A percentile compares a stretch with the other conserved stretches of the same genome.
Evolutionary conservation across 2,888 invertebrate species (phyloP).

Genomic region (Lomographa bimaculata): DNA sequence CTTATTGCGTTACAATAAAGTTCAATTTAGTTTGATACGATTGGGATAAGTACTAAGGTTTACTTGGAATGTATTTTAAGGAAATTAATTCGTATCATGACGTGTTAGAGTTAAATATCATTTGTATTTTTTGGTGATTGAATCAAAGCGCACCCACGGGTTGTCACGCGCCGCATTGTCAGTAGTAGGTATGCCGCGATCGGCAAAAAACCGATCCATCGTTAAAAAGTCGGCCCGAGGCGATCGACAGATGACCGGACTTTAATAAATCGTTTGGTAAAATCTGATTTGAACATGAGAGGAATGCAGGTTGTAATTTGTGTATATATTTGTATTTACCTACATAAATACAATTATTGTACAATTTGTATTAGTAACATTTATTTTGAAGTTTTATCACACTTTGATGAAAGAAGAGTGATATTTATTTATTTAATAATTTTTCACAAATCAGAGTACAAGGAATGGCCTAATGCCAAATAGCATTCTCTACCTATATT

Average conservation of each 20-base stretch:
- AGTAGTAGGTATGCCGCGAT: constrained; percentile 39
- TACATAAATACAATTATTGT: too few species aligned
- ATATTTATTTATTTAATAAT: too few species aligned
- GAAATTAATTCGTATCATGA: constrained; percentile 19
- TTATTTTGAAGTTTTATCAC: too few species aligned
- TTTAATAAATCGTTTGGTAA: constrained; percentile 37
- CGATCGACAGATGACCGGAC: constrained; percentile 35
- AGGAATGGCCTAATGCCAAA: too few species aligned
- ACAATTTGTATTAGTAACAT: too few species aligned
- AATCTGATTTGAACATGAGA: constrained; percentile 14
- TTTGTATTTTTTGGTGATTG: constrained; percentile 36
- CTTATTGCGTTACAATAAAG: constrained; percentile 31
- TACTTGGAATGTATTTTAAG: constrained; percentile 4
- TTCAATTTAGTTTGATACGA: constrained; percentile 28
- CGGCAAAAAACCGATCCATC: constrained; percentile 55
- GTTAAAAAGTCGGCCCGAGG: constrained; percentile 52
- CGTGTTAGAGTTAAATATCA: constrained; percentile 33
- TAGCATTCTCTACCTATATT: too few species aligned
- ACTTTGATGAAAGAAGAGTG: too few species aligned
- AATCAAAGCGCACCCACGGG: constrained; percentile 71
- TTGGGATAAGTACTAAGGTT: constrained; percentile 1
- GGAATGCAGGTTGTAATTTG: constrained; percentile 9
- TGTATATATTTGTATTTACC: too few species aligned
- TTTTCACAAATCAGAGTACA: too few species aligned
- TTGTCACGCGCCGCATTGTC: constrained; percentile 75